Conservation (phyloP, 35 echinoderm and acorn worm species). For the Ophiothrix spiculata region DNA sequence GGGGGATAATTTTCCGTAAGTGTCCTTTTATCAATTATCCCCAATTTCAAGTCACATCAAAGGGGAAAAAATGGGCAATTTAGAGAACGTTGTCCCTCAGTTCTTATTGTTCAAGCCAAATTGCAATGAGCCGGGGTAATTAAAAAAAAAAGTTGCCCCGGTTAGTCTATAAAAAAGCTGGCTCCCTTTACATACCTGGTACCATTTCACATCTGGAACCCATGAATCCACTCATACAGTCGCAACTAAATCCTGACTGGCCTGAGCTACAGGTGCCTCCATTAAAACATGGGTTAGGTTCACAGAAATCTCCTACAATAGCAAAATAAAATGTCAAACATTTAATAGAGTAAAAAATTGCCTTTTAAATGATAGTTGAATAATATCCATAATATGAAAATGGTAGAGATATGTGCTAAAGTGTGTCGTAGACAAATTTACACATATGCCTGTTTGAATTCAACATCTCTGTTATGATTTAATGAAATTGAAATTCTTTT, state of each 20-base stretch:
- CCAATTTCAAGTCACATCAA: neutral
- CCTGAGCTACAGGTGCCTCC: neutral
- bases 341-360: neutral
- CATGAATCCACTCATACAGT: neutral
- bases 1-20: too few relatives aligned
- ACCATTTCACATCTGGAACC: neutral
- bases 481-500: neutral
- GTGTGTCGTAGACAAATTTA: too few relatives aligned
- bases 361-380: neutral
- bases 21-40: neutral
- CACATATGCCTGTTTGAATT: too few relatives aligned
- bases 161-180: too few relatives aligned
- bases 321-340: neutral
- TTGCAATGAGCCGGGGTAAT: too few relatives aligned
- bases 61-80: neutral
- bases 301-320: neutral
- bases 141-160: too few relatives aligned
- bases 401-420: neutral
- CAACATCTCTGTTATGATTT: neutral
- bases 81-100: neutral
- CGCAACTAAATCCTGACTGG: neutral
- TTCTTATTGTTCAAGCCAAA: neutral
- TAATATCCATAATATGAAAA: neutral
- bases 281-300: neutral
- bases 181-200: neutral